Evolutionary conservation across 1,140 invertebrate species (phyloP), one percentile per base, ranked within the genome.

Genomic region (Papilio machaon): DNA sequence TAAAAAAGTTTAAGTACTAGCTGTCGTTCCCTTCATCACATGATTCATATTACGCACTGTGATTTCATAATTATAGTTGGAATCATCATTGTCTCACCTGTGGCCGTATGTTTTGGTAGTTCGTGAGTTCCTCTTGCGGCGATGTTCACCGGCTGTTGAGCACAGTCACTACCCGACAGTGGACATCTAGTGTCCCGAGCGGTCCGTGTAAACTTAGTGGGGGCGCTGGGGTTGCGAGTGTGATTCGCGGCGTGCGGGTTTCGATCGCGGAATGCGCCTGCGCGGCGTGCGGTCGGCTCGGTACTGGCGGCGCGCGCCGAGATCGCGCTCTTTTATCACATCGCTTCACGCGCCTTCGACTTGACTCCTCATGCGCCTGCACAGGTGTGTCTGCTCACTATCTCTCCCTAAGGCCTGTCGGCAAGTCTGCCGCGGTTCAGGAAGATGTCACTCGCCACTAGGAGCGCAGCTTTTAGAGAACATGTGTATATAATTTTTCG

Each of bases 321-420:
- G 82, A 81, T 79, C 84, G 80, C 85, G 85, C 88, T 88, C 91
- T 94, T 94, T 91, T 94, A 94, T 94, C 90, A 94, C 87, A 92
- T 92, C 89, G 89, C 88, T 85, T 87, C 86, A 86, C 88, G 87
- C 89, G 87, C 89, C 90, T 91, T 91, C 87, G 91, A 91, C 91
- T 91, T 92, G 90, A 91, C 89, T 91, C 81, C 86, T 86, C 86
- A 84, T 86, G 84, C 78, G 82, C 84, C 85, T 81, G 81, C 80
- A 82, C 80, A 76, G 74, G 19, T 76, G 47, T 47, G 23, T 11
- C 74, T 54, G 43, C 43, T 15, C 17, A 9, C 15, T 46, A 15
- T n/a, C 38, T 58, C 17, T 58, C 2, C 54, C 54, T 8, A 17
- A 58, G 8, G n/a, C 17, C 17, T 6, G 49, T 52, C 54, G n/a